Evolutionary conservation across 2,888 invertebrate species (phyloP).

Genomic region (Timandra comae): DNA sequence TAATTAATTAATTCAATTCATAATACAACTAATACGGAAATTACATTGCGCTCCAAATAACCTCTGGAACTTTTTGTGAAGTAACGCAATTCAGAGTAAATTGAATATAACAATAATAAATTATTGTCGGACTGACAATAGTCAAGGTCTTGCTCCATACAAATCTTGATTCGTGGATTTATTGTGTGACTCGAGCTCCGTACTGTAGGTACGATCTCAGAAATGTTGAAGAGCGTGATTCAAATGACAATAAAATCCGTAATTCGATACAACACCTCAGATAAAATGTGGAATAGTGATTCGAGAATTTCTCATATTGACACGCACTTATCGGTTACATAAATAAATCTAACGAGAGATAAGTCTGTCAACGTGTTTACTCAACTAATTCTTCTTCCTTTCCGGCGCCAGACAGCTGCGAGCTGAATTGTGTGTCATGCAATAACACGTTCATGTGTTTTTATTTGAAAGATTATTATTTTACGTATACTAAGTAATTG

Average conservation of each 20-base stretch:
- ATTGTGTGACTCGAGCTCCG: too few species aligned
- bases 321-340: constrained; percentile 37
- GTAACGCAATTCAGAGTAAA: not conserved
- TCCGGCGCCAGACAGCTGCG: constrained; percentile 25
- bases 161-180: too few species aligned
- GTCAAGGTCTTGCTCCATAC: constrained; percentile 44
- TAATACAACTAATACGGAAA: too few species aligned
- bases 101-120: constrained; percentile 16
- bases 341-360: constrained; percentile 34
- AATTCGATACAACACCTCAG: constrained; percentile 11
- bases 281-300: constrained; percentile 18
- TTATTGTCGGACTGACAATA: constrained; percentile 35
- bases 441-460: not conserved
- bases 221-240: too few species aligned
- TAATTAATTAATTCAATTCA: too few species aligned
- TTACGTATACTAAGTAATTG: too few species aligned
- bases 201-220: too few species aligned
- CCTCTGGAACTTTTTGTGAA: too few species aligned
- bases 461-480: too few species aligned
- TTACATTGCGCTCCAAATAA: too few species aligned
- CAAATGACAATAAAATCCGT: constrained; percentile 13
- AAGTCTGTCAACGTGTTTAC: constrained; percentile 35
- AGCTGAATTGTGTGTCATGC: constrained; percentile 1
- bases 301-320: constrained; percentile 28
- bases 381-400: constrained; percentile 36